Conservation (phyloP, 2,888 invertebrate genomes). For the Pheosia gnoma region DNA sequence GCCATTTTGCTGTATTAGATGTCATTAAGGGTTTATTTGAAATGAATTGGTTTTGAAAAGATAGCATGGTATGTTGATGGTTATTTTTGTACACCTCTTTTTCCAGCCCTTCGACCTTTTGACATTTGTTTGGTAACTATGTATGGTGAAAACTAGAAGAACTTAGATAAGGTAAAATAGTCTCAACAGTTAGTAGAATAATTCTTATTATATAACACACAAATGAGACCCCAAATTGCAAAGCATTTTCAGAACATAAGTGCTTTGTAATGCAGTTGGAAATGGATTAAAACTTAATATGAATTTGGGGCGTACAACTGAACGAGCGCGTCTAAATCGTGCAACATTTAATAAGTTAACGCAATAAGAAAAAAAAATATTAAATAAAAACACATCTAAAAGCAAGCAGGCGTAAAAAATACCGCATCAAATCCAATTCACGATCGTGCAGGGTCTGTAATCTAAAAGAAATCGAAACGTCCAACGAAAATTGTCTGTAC, state of each 20-base stretch:
- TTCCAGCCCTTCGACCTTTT: no score
- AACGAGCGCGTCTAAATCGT: conserved; percentile 2
- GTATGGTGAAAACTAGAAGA: no score
- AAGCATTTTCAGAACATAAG: no score
- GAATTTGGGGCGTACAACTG: not conserved
- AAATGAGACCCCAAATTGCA: no score
- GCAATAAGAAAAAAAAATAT: conserved; percentile 36
- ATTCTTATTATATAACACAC: no score
- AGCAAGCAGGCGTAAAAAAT: conserved; percentile 66
- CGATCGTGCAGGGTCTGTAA: conserved; percentile 64
- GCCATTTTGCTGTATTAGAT: conserved; percentile 32
- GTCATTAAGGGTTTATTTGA: conserved; percentile 36
- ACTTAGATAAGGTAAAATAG: no score
- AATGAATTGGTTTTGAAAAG: conserved; percentile 26
- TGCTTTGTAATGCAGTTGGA: no score
- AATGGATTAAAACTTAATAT: no score
- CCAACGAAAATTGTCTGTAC: conserved; percentile 65
- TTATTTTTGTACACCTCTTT: no score
- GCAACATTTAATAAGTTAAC: conserved; percentile 6
- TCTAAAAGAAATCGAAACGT: conserved; percentile 76
- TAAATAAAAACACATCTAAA: conserved; percentile 41
- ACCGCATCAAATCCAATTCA: conserved; percentile 68
- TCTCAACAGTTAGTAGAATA: no score
- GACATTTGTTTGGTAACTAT: no score
- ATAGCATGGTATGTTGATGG: not conserved